Evolutionary conservation across 2,113 vertebrate species (phyloP).

Genomic region (Sorex fumeus): DNA sequence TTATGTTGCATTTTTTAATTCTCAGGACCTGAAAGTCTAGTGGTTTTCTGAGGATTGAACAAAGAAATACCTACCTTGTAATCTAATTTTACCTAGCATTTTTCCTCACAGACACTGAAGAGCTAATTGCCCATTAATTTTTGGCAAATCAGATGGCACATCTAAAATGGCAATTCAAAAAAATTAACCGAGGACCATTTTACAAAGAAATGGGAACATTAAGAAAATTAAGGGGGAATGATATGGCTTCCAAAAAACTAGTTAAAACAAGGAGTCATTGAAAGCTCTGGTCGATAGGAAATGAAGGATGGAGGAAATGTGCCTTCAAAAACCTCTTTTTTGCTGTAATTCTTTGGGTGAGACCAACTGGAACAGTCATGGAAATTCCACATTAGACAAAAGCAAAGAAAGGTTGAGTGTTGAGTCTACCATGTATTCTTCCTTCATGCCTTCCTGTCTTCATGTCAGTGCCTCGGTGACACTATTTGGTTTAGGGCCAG

Average conservation of each 20-base stretch:
- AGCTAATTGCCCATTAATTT: not conserved
- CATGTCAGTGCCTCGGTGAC: rapidly evolving
- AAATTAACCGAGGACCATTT: not conserved
- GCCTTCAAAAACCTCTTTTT: not conserved
- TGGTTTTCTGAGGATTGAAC: not conserved
- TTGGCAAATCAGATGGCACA: not conserved
- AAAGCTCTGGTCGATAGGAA: not conserved
- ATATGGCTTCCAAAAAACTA: not conserved
- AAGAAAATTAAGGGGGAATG: not conserved
- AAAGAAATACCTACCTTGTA: not conserved
- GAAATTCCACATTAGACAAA: not conserved
- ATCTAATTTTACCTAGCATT: not conserved
- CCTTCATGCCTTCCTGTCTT: not conserved
- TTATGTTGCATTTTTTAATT: not conserved
- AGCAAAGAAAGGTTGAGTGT: not conserved
- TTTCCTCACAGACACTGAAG: not conserved
- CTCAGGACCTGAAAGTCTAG: not conserved
- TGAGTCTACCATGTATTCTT: too few species aligned
- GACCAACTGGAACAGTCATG: not conserved
- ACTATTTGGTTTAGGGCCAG: too few species aligned
- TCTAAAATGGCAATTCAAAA: not conserved
- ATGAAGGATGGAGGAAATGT: not conserved
- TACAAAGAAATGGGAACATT: not conserved
- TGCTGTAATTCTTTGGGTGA: not conserved
- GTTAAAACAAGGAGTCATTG: not conserved